Conservation (phyloP, 2,888 invertebrate genomes). For the Caenorhabditis wallacei region DNA sequence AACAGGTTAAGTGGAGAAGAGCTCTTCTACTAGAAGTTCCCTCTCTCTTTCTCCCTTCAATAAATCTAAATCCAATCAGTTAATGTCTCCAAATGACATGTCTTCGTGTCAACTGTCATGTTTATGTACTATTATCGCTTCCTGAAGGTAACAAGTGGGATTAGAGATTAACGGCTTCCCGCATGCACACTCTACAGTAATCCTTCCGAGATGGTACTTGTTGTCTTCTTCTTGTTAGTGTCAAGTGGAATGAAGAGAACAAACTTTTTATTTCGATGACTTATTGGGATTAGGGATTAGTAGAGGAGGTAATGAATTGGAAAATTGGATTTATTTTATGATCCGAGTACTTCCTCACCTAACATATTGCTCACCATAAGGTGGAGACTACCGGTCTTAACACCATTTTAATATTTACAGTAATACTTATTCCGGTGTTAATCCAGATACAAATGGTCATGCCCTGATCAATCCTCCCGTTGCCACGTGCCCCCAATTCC, state of each 20-base stretch:
- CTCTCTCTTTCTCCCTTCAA: not conserved
- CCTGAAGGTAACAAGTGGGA: slow-evolving; percentile 26
- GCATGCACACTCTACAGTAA: slow-evolving; percentile 37
- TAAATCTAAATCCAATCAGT: not conserved
- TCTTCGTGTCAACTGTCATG: slow-evolving; percentile 27
- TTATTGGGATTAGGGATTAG: slow-evolving; percentile 6
- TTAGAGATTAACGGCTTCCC: slow-evolving; percentile 46
- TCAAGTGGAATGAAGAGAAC: slow-evolving; percentile 15
- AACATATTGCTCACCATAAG: too few relatives aligned
- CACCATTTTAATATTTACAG: too few relatives aligned
- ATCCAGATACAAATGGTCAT: too few relatives aligned
- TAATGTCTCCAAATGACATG: not conserved
- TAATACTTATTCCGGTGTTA: too few relatives aligned
- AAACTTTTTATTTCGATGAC: not conserved
- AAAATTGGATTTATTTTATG: not conserved
- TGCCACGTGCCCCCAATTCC: not conserved
- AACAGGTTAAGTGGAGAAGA: slow-evolving; percentile 3
- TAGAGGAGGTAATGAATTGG: not conserved
- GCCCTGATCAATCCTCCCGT: not conserved
- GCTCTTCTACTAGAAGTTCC: not conserved
- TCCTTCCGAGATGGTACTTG: not conserved
- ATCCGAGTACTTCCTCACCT: too few relatives aligned
- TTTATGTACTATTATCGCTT: slow-evolving; percentile 28
- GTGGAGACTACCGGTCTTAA: too few relatives aligned
- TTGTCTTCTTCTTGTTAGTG: slow-evolving; percentile 4